These are phyloP conservation scores for Epicampocera succincta DNA, from an alignment of 2,888 invertebrate species.

Conservation along the genomic window DNA sequence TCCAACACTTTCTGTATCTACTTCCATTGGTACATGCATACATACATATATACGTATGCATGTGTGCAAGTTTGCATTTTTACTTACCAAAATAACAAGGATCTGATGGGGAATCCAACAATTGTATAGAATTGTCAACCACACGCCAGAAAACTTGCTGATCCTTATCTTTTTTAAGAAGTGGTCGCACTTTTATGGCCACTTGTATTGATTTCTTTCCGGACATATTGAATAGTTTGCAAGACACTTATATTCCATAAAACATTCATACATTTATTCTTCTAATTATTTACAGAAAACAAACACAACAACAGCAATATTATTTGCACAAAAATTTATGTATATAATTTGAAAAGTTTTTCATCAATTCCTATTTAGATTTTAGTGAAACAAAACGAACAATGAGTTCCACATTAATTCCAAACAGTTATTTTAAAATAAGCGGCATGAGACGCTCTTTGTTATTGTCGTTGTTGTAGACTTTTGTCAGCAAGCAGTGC, in stretches of 20 bases:
- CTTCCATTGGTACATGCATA: too few species aligned
- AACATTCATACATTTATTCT: background rate
- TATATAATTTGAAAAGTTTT: too few species aligned
- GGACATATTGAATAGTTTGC: conserved; percentile 67
- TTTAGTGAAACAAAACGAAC: background rate
- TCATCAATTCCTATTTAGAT: too few species aligned
- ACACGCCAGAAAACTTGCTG: conserved; percentile 85
- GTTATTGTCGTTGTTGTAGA: conserved; percentile 14
- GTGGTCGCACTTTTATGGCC: conserved; percentile 88
- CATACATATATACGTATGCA: background rate
- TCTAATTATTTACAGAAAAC: too few species aligned
- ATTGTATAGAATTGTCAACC: conserved; percentile 84
- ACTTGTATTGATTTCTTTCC: conserved; percentile 84
- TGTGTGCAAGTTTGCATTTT: too few species aligned
- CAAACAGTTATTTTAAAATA: conserved; percentile 66
- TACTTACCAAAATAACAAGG: conserved; percentile 82
- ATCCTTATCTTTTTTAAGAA: conserved; percentile 85
- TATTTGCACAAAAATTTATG: too few species aligned
- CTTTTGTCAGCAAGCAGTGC: background rate
- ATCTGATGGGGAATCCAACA: conserved; percentile 83
- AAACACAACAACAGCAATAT: too few species aligned
- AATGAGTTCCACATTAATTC: conserved; percentile 24
- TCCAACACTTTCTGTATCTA: background rate
- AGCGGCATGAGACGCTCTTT: conserved; percentile 53
- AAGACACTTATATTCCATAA: background rate